Evolutionary conservation across 2,797 vertebrate genomes (phyloP).

Genomic region (Falco naumanni): DNA sequence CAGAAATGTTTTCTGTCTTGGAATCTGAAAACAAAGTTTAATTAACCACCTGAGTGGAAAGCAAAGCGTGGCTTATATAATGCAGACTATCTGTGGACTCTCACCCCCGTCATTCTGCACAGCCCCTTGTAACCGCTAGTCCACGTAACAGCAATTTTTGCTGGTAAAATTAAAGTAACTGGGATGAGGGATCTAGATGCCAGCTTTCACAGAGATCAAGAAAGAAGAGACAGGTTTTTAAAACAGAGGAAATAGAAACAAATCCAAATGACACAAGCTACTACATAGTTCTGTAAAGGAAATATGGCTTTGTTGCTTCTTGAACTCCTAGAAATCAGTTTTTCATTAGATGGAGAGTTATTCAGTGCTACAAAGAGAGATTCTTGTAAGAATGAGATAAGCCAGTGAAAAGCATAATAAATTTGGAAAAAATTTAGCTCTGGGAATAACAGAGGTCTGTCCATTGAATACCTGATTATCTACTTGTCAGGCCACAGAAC

Average conservation of each 20-base stretch:
- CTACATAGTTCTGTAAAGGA: background rate
- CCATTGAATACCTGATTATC: background rate
- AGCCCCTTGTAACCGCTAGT: background rate
- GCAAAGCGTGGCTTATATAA: background rate
- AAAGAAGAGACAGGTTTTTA: background rate
- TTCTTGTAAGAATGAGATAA: background rate
- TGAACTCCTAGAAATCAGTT: background rate
- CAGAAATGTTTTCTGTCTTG: background rate
- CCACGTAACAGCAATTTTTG: background rate
- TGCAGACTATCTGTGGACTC: background rate
- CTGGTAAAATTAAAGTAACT: background rate
- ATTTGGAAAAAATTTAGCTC: background rate
- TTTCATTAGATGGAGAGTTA: background rate
- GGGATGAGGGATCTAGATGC: background rate
- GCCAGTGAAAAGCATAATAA: background rate
- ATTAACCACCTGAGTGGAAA: background rate
- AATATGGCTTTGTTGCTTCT: background rate
- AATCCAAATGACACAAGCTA: background rate
- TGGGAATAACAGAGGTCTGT: background rate
- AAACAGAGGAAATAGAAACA: background rate
- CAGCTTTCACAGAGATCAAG: background rate
- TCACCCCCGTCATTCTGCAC: background rate
- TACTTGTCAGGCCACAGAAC: background rate
- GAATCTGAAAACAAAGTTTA: slow-evolving; percentile 29
- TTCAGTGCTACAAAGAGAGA: background rate